Evolutionary conservation across 2,888 invertebrate species (phyloP).

Genomic region (Tolmerus cingulatus): DNA sequence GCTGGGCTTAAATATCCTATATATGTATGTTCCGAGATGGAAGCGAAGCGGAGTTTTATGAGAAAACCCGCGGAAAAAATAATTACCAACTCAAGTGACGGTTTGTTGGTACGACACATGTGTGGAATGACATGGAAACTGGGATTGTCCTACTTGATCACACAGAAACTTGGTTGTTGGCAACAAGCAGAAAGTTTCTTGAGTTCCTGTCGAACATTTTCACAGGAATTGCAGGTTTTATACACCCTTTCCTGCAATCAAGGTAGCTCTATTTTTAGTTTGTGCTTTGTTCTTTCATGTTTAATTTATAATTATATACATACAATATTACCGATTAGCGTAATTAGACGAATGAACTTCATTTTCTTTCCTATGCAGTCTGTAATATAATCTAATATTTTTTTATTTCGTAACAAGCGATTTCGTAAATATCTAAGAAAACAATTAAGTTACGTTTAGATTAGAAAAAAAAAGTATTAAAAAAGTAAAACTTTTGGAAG

Average conservation of each 20-base stretch:
- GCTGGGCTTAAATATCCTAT: background rate
- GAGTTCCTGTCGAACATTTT: background rate
- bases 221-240: background rate
- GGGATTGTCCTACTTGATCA: background rate
- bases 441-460: too few species aligned
- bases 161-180: background rate
- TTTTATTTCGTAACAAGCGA: too few species aligned
- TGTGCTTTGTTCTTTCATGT: too few species aligned
- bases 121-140: background rate
- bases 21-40: background rate
- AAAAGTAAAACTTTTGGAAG: too few species aligned
- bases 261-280: too few species aligned
- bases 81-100: background rate
- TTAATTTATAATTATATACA: too few species aligned
- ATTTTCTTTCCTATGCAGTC: too few species aligned
- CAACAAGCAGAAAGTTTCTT: background rate
- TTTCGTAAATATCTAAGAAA: too few species aligned
- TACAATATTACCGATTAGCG: too few species aligned
- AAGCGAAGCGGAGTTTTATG: background rate
- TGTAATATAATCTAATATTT: too few species aligned
- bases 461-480: too few species aligned
- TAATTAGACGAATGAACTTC: too few species aligned
- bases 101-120: background rate
- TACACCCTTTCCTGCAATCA: background rate
- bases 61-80: background rate